Percentiles rank a stretch among this genome's conserved stretches.
These are phyloP conservation scores for Micropterix aruncella DNA, from an alignment of 2,888 invertebrate species.

Conservation along the genomic window DNA sequence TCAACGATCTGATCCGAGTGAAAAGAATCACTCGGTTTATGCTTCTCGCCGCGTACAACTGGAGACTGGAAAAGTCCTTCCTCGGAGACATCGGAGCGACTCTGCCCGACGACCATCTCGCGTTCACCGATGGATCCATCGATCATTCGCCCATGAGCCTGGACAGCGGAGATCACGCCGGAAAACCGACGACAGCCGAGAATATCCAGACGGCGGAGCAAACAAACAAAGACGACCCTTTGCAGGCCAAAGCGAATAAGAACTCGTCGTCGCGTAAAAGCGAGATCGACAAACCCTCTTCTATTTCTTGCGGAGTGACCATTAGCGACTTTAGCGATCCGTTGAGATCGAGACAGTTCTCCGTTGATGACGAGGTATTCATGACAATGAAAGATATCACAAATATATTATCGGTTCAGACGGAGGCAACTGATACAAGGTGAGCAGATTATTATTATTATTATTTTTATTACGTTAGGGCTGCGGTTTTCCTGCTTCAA, in stretches of 20 bases:
- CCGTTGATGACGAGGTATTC: slow-evolving; percentile 32
- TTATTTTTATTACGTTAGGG: too few relatives aligned
- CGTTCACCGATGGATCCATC: slow-evolving; percentile 25
- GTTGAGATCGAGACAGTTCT: slow-evolving; percentile 39
- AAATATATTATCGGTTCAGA: too few relatives aligned
- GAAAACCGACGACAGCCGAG: neutral
- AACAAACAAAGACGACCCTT: slow-evolving; percentile 9
- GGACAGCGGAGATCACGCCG: neutral
- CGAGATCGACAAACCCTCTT: slow-evolving; percentile 27
- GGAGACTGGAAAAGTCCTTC: slow-evolving; percentile 84
- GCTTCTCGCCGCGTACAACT: slow-evolving; percentile 78
- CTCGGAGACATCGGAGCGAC: slow-evolving; percentile 66
- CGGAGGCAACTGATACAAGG: slow-evolving; percentile 42
- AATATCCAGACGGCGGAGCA: neutral
- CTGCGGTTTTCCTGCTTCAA: too few relatives aligned
- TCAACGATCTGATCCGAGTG: slow-evolving; percentile 61
- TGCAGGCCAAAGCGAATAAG: slow-evolving; percentile 6
- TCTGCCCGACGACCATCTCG: slow-evolving; percentile 29
- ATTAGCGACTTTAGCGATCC: slow-evolving; percentile 78
- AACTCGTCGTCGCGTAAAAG: slow-evolving; percentile 12
- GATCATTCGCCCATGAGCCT: neutral
- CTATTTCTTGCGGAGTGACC: slow-evolving; percentile 28
- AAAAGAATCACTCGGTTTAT: slow-evolving; percentile 74
- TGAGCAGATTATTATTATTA: too few relatives aligned
- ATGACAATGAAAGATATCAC: slow-evolving; percentile 28